Conservation (phyloP, 1,140 invertebrate genomes). For the Periplaneta americana region DNA sequence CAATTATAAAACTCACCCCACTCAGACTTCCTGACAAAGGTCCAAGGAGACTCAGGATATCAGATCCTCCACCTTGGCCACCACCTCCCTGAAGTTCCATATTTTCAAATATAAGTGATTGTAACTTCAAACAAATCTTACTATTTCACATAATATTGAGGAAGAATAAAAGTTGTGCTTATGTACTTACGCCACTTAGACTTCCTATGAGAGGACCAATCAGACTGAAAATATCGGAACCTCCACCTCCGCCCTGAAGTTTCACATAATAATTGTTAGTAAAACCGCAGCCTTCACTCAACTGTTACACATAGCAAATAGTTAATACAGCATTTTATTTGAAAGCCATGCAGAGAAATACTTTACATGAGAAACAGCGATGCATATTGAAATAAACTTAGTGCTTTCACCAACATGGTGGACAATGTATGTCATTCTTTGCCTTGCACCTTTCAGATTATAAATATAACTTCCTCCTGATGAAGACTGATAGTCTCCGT, state of each 20-base stretch:
- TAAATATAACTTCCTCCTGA: no score
- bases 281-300: no score
- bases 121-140: not conserved
- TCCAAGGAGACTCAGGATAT: conserved; percentile 23
- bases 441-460: no score
- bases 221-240: not conserved
- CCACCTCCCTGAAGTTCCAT: not conserved
- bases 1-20: conserved; percentile 16
- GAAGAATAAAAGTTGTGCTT: not conserved
- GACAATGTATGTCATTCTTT: no score
- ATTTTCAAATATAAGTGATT: not conserved
- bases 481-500: no score
- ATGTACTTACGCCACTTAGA: not conserved
- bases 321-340: no score
- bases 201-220: not conserved
- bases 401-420: no score
- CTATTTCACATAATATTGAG: not conserved
- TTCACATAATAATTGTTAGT: not conserved
- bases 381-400: no score
- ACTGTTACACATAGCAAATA: no score
- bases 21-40: conserved; percentile 24
- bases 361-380: no score
- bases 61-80: not conserved
- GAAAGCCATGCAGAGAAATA: no score
- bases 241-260: not conserved